phyloP scores from a whole-genome alignment of 2,888 invertebrate genomes.

The Campoletis raptor region DNA sequence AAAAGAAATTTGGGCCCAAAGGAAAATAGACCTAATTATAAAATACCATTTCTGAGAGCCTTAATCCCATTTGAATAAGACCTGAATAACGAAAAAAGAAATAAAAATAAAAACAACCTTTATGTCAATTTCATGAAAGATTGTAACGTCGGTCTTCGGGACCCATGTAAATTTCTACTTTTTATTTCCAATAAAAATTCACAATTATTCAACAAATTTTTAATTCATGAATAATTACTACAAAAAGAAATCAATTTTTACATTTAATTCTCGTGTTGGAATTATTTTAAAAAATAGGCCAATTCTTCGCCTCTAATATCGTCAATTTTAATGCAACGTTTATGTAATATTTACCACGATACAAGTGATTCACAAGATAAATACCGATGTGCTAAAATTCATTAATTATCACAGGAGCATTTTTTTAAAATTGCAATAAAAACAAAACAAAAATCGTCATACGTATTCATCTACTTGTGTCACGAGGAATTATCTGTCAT shows the following conservation, averaged over 20 bases:
- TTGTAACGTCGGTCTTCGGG: conserved; percentile 5
- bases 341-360: background rate
- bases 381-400: too few relatives aligned
- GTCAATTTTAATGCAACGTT: background rate
- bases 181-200: background rate
- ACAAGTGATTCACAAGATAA: too few relatives aligned
- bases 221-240: background rate
- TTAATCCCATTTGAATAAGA: background rate
- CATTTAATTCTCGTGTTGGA: background rate
- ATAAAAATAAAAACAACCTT: background rate
- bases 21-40: background rate
- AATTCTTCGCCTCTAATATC: background rate
- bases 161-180: background rate
- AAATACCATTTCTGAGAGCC: conserved; percentile 11
- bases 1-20: background rate
- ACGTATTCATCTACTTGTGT: background rate
- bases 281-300: background rate
- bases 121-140: background rate
- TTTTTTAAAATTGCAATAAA: background rate
- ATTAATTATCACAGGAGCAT: too few relatives aligned
- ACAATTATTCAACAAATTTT: background rate
- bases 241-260: background rate
- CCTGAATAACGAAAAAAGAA: background rate
- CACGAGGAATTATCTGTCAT: background rate
- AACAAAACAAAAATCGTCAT: background rate